Evolutionary conservation across 2,113 vertebrate genomes (phyloP).

Genomic region (Toxotes chatareus): DNA sequence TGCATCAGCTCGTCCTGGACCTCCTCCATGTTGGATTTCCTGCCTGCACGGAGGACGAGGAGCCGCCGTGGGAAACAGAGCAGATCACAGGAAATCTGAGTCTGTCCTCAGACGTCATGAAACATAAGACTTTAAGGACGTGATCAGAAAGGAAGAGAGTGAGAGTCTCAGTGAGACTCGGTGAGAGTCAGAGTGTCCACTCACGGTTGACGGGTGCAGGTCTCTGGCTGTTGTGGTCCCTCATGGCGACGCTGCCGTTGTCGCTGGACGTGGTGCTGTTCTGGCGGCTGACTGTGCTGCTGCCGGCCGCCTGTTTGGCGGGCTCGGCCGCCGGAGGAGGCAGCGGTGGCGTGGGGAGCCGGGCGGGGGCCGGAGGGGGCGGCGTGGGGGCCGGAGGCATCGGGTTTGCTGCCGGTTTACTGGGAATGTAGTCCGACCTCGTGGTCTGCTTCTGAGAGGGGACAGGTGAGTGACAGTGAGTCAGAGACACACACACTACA

Average conservation of each 20-base stretch:
- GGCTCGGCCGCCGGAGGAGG: conserved; percentile 76
- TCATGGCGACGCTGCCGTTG: conserved; percentile 74
- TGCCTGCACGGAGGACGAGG: conserved; percentile 77
- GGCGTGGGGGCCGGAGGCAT: conserved; percentile 74
- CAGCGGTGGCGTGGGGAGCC: conserved; percentile 74
- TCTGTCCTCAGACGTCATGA: too few species aligned
- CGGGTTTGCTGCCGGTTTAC: conserved; percentile 65
- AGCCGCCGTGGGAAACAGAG: not conserved
- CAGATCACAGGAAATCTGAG: too few species aligned
- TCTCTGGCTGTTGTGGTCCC: conserved; percentile 85
- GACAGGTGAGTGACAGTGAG: not conserved
- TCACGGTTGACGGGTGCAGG: conserved; percentile 79
- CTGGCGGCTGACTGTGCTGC: conserved; percentile 82
- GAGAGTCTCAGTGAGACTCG: too few species aligned
- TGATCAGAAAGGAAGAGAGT: too few species aligned
- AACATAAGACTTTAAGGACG: too few species aligned
- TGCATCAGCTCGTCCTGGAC: conserved; percentile 96
- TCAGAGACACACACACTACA: too few species aligned
- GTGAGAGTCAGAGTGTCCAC: conserved; percentile 8
- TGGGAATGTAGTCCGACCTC: conserved; percentile 78
- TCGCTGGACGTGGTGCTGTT: conserved; percentile 88
- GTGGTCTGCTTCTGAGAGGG: conserved; percentile 89
- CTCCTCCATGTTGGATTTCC: conserved; percentile 98
- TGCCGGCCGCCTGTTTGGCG: conserved; percentile 40
- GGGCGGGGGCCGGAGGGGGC: conserved; percentile 70